Base-by-base conservation (phyloP, 2,113 vertebrate genomes). In the Paracanthobrama guichenoti region DNA sequence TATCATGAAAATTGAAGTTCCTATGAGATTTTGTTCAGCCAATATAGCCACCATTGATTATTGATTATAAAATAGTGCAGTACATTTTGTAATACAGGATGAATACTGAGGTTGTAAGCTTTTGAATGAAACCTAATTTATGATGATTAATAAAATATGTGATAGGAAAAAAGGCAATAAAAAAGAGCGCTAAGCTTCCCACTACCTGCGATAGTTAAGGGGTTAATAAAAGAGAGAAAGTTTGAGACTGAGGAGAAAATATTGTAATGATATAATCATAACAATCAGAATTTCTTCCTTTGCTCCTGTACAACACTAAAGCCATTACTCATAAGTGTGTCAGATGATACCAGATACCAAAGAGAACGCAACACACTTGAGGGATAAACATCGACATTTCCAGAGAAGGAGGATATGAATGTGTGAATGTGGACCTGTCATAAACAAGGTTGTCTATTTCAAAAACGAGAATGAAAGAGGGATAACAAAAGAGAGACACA, bases 371-470 rank as follows among this genome's bases (percentile, higher is more conserved):
- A 22, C 44, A 67, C 62, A 55, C 83, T 72, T 72, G 14, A 66
- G 44, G 16, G 44, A 77, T 67, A 55, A 67, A 66, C 64, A 64
- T 28, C 82, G 46, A 46, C 14, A 46, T 28, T 62, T 28, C 16
- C 44, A 55, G 28, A 20, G 42, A 16, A 26, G 22, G 62, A 44
- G 57, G 57, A 39, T 82, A 66, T 57, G 35, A 28, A 73, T 39
- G 39, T 48, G 72, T 35, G 24, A 18, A 39, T 44, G 55, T 62
- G 55, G 14, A 64, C 10, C 16, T 7, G 11, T 84, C 71, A 44
- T 83, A 78, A 85, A 85, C 88, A 90, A 82, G 74, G 83, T 62
- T 8, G 77, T 80, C 84, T 90, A 84, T 90, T 91, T 88, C 82
- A 85, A 81, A 83, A 50, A 13, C 53, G 44, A 82, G 81, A 75